Percentiles rank a stretch among this genome's conserved stretches.
Conservation (phyloP, 2,113 vertebrate genomes). For the Sinosuthora webbiana region DNA sequence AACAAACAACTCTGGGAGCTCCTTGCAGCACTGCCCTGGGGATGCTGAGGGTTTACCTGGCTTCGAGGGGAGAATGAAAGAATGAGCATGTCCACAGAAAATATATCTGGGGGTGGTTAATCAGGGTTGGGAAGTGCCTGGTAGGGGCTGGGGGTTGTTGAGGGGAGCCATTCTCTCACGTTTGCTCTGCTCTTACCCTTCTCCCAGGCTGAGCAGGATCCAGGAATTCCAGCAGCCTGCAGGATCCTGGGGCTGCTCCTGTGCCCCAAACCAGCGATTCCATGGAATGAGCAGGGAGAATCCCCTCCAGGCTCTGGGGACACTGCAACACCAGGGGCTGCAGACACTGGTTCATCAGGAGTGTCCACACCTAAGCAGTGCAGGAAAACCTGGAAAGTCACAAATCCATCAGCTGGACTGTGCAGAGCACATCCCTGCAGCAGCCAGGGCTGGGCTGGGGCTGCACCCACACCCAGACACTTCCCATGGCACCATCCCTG, state of each 20-base stretch:
- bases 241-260: accelerated
- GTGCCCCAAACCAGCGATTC: accelerated
- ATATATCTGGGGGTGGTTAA: not conserved
- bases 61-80: not conserved
- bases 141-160: not conserved
- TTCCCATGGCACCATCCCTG: accelerated
- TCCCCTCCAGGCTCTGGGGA: not conserved
- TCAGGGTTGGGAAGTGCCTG: not conserved
- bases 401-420: accelerated
- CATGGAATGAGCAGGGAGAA: accelerated
- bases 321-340: not conserved
- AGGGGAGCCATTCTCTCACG: accelerated
- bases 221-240: accelerated
- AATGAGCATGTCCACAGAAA: not conserved
- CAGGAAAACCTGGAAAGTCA: not conserved
- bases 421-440: accelerated
- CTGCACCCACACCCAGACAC: not conserved
- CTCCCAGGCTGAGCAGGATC: not conserved
- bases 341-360: not conserved
- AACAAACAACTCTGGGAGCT: not conserved
- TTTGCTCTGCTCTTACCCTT: not conserved
- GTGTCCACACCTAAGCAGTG: accelerated
- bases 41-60: not conserved
- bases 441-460: not conserved
- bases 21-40: not conserved